Percentiles rank a stretch among this genome's conserved stretches.
These are phyloP conservation scores for Chaetodon trifasciatus DNA, from an alignment of 2,797 vertebrate genomes.

Conservation along the genomic window DNA sequence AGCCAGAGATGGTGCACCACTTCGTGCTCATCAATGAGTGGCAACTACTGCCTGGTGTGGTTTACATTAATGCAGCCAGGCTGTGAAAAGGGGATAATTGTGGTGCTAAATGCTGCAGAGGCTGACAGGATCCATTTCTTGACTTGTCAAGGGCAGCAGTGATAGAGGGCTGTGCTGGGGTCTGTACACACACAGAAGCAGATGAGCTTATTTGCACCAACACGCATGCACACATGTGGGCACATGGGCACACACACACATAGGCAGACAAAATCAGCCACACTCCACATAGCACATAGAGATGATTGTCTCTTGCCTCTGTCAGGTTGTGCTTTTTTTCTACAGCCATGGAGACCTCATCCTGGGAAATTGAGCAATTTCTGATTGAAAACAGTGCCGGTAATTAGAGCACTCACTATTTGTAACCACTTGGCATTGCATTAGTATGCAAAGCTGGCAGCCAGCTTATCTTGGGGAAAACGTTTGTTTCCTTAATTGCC, in stretches of 20 bases:
- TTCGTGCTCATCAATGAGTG: conserved; percentile 80
- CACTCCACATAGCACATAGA: conserved; percentile 74
- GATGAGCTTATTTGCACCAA: conserved; percentile 72
- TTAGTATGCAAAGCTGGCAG: conserved; percentile 95
- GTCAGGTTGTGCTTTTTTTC: conserved; percentile 80
- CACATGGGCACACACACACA: conserved; percentile 41
- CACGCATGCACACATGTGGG: conserved; percentile 57
- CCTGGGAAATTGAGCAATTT: conserved; percentile 91
- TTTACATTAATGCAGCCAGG: conserved; percentile 83
- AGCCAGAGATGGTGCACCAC: conserved; percentile 74
- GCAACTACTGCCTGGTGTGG: conserved; percentile 81
- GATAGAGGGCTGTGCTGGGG: conserved; percentile 67
- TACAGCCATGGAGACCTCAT: conserved; percentile 87
- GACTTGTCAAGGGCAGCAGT: conserved; percentile 76
- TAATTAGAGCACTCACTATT: conserved; percentile 92
- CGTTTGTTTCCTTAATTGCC: conserved; percentile 96
- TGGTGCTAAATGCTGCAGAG: conserved; percentile 79
- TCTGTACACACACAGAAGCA: conserved; percentile 53
- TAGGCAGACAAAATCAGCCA: conserved; percentile 66
- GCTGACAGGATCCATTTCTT: conserved; percentile 81
- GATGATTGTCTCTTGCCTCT: conserved; percentile 84
- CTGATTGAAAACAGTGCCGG: conserved; percentile 91
- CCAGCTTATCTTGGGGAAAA: conserved; percentile 93
- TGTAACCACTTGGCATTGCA: conserved; percentile 91
- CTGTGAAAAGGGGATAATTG: conserved; percentile 86